Base-by-base conservation (phyloP, 2,797 vertebrate genomes). In the Phoebastria nigripes region DNA sequence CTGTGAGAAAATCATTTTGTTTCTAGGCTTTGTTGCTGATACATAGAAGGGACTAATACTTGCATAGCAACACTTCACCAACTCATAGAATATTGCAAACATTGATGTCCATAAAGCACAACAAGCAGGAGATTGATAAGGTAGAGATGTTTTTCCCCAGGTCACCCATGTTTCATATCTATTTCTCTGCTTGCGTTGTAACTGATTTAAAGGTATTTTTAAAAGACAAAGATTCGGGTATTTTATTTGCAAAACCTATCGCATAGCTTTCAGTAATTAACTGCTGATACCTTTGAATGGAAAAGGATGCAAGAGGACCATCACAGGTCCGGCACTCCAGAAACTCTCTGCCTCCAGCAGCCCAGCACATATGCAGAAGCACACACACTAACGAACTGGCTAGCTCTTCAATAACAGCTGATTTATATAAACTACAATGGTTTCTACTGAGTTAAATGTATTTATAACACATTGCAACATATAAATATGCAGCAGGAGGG, bases 401-500 rank as follows among this genome's bases (percentile, higher is more conserved):
- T 87, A 89, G 55, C 70, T 96, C 85, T 73, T 90, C 87, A 91
- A 37, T 67, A 94, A 82, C 91, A 94, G 89, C 82, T 91, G 94
- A 97, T 94, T 96, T 95, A 94, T 96, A 96, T 86, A 96, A 94
- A 73, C 94, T 94, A 93, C 76, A 90, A 87, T 67, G 85, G 70
- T 70, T 94, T 97, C 96, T 91, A 96, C 95, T 82, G 96, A 94
- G 94, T 83, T 96, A 90, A 97, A 82, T 91, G 87, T 94, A 96
- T 94, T 96, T 96, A 94, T 96, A 96, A 96, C 93, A 94, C 95
- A 96, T 65, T 95, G 95, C 69, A 91, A 95, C 61, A 82, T 91
- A 94, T 93, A 96, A 97, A 96, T 96, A 92, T 94, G 84, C 94
- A 95, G 95, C 95, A 95, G 93, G 94, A 95, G 90, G 92, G 87